Base-by-base conservation (phyloP, 2,888 invertebrate genomes). In the Caenorhabditis sp. region DNA sequence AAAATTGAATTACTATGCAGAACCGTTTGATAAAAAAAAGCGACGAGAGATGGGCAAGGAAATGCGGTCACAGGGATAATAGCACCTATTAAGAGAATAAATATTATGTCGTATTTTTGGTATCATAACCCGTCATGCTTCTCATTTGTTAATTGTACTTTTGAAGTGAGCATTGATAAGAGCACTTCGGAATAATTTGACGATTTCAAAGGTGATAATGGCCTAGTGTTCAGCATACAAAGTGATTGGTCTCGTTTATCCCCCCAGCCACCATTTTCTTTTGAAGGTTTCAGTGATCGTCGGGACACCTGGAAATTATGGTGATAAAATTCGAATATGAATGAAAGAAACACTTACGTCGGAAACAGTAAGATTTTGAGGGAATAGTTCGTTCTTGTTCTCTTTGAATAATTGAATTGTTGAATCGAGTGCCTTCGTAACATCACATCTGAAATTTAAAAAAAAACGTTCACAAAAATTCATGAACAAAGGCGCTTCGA, bases 211-310 rank as follows among this genome's bases (percentile, higher is more conserved):
- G n/a, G n/a, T n/a, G n/a, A 17, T 20, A 73, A 27, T 21, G 73
- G 73, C 1, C 56, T 36, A 26, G 59, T 70, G 50, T 74, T 74
- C 58, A 74, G 38, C 50, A 63, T 59, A 43, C 74, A 74, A 3
- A 74, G 59, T 27, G 63, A 49, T 20, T 63, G 74, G 49, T 74
- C 74, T 61, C 74, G 70, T 43, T 43, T 65, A 85, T 99, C 99
- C 8, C 95, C 96, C 97, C 99, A 99, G 0, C 97, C 97, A 0
- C 97, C 99, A 87, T 99, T 99, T 63, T 86, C 87, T 67, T 88
- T 88, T 43, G 87, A 83, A 12, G 87, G 85, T 73, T 87, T 87
- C 58, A 88, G 69, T 61, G 81, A 84, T 23, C 85, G 81, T 26
- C 80, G 71, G 17, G 83, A 82, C 7, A 83, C 73, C 74, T 87